These are phyloP conservation scores for Strongylocentrotus purpuratus DNA, from an alignment of 35 echinoderm and acorn worm genomes.

Conservation along the genomic window DNA sequence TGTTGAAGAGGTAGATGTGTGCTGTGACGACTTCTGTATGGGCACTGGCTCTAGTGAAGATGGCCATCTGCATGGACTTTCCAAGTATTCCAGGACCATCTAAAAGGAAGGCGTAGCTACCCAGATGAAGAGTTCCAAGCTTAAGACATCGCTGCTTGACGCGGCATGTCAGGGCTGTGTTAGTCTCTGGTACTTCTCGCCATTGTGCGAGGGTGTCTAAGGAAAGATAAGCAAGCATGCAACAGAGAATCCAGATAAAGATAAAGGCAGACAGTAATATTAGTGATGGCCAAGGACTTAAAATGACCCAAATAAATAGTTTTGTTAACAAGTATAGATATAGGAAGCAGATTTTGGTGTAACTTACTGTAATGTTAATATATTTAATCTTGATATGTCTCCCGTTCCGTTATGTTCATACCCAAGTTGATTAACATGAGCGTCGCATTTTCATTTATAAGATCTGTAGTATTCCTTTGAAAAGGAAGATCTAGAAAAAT, in stretches of 20 bases:
- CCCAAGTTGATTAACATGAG: no score
- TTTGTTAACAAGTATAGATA: no score
- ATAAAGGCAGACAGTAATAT: no score
- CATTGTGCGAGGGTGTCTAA: not conserved
- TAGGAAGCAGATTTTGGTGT: no score
- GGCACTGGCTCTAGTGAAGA: not conserved
- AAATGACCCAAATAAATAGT: no score
- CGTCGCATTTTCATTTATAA: not conserved
- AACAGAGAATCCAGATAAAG: no score
- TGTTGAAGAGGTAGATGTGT: conserved; percentile 41
- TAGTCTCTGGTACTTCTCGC: not conserved
- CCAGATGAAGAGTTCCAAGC: conserved; percentile 46
- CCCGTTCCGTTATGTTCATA: no score
- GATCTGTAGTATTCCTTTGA: not conserved
- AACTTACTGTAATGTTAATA: no score
- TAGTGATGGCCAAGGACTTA: no score
- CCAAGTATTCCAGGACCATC: conserved; percentile 54
- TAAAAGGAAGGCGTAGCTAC: conserved; percentile 40
- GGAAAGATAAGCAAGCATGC: not conserved
- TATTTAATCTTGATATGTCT: not conserved
- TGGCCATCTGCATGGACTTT: conserved; percentile 63
- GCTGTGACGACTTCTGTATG: not conserved
- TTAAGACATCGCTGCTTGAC: conserved; percentile 45
- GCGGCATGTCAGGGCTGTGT: conserved; percentile 4
- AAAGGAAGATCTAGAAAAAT: not conserved